Conservation (phyloP, 2,797 vertebrate genomes). For the Ctenopoma multispine region DNA sequence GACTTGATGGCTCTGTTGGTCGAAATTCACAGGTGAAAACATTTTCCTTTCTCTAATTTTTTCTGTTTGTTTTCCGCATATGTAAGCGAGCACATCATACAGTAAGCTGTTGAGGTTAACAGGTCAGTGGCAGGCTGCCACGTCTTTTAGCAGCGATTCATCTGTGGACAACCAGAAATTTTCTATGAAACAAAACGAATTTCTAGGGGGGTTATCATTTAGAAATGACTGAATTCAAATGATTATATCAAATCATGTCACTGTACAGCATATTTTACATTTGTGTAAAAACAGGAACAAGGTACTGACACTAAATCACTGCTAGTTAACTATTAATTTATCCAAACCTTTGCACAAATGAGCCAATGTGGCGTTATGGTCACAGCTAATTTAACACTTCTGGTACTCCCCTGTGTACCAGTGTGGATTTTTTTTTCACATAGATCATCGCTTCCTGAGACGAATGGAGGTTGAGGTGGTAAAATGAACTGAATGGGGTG, state of each 20-base stretch:
- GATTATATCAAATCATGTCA: slow-evolving; percentile 55
- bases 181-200: slow-evolving; percentile 27
- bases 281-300: slow-evolving; percentile 56
- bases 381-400: slow-evolving; percentile 58
- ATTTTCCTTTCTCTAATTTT: slow-evolving; percentile 16
- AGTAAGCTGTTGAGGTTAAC: slow-evolving; percentile 70
- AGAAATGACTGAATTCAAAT: slow-evolving; percentile 41
- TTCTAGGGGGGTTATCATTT: slow-evolving; percentile 29
- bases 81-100: slow-evolving; percentile 44
- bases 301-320: slow-evolving; percentile 43
- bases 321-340: slow-evolving; percentile 42
- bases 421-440: slow-evolving; percentile 43
- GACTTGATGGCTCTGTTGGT: slow-evolving; percentile 37
- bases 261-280: slow-evolving; percentile 62
- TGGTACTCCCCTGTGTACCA: slow-evolving; percentile 41
- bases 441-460: slow-evolving; percentile 80
- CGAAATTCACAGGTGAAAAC: slow-evolving; percentile 36
- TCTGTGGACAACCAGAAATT: slow-evolving; percentile 50
- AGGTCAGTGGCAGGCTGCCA: slow-evolving; percentile 62
- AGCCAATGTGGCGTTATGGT: slow-evolving; percentile 45
- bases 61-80: slow-evolving; percentile 26
- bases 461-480: slow-evolving; percentile 75
- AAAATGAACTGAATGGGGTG: slow-evolving; percentile 67
- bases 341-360: slow-evolving; percentile 55
- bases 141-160: slow-evolving; percentile 78